Percentiles rank a stretch among this genome's conserved stretches.
Conservation (phyloP, 2,888 invertebrate species). For the Palloptera scutellata region DNA sequence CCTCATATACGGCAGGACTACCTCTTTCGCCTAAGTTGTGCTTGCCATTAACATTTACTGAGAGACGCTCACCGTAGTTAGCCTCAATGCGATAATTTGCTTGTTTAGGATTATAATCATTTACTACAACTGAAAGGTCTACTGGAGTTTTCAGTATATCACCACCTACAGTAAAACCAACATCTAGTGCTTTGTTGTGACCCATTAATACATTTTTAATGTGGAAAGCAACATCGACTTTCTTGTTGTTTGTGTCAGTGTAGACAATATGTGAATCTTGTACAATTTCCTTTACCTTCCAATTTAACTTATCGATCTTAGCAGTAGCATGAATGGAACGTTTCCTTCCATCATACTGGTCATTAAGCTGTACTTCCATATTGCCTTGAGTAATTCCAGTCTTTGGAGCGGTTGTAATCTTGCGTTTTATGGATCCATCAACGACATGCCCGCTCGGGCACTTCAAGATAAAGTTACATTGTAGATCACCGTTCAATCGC, state of each 20-base stretch:
- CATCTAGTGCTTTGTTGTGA: constrained; percentile 50
- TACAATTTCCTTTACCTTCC: constrained; percentile 62
- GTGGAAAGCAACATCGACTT: constrained; percentile 58
- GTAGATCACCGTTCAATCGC: constrained; percentile 53
- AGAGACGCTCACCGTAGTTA: constrained; percentile 65
- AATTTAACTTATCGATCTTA: constrained; percentile 63
- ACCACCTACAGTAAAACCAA: constrained; percentile 49
- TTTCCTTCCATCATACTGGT: constrained; percentile 47
- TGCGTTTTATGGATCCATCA: constrained; percentile 55
- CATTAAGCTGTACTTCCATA: constrained; percentile 66
- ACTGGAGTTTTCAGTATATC: constrained; percentile 55
- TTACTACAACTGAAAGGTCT: constrained; percentile 51
- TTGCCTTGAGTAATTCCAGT: constrained; percentile 65
- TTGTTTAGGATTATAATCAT: constrained; percentile 49
- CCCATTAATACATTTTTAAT: constrained; percentile 62
- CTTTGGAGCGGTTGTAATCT: constrained; percentile 62
- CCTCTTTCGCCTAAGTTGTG: constrained; percentile 57
- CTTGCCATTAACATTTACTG: constrained; percentile 64
- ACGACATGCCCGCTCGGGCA: constrained; percentile 59
- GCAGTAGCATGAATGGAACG: constrained; percentile 62
- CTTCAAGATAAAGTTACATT: constrained; percentile 47
- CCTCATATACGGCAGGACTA: constrained; percentile 65
- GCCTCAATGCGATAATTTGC: constrained; percentile 64
- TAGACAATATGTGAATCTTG: constrained; percentile 60
- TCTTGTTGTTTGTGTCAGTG: constrained; percentile 65